Percentiles rank a stretch among this genome's conserved stretches.
These are phyloP conservation scores for Heteromormyrus szaboi DNA, from an alignment of 2,797 vertebrate genomes.

Conservation along the genomic window DNA sequence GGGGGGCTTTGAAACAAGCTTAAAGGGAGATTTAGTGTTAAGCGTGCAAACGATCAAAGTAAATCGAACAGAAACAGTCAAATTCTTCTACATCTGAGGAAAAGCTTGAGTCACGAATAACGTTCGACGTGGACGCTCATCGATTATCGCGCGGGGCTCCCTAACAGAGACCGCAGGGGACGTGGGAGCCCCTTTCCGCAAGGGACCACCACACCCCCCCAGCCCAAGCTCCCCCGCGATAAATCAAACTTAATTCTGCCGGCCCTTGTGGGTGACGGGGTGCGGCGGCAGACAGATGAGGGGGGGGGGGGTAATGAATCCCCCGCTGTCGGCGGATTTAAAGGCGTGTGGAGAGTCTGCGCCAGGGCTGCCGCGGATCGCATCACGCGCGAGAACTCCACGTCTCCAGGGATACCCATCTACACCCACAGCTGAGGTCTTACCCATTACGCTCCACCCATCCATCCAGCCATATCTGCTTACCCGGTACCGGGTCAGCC, in stretches of 20 bases:
- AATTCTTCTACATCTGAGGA: slow-evolving; percentile 15
- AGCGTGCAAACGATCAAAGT: slow-evolving; percentile 48
- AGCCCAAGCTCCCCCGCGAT: background rate
- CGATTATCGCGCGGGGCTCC: background rate
- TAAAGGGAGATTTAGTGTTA: slow-evolving; percentile 1
- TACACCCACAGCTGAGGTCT: background rate
- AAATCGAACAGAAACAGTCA: slow-evolving; percentile 33
- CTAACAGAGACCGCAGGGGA: background rate
- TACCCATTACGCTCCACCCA: background rate
- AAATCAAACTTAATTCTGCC: slow-evolving; percentile 5
- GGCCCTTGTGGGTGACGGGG: slow-evolving; percentile 12
- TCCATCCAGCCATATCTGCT: background rate
- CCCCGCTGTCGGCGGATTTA: background rate
- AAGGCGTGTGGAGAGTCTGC: background rate
- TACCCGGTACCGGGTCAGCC: background rate
- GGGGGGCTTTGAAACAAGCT: background rate
- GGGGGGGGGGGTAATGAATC: slow-evolving; percentile 18
- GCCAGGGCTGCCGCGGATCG: background rate
- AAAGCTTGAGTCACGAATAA: background rate
- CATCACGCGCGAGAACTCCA: background rate
- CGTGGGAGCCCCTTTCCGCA: too few species aligned
- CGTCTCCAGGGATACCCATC: background rate
- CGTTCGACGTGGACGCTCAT: background rate
- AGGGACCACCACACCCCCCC: background rate
- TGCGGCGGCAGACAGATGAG: slow-evolving; percentile 3